Percentiles rank a stretch among this genome's conserved stretches.
phyloP scores from a whole-genome alignment of 1,140 invertebrate genomes.

The Drosophila burlai region DNA sequence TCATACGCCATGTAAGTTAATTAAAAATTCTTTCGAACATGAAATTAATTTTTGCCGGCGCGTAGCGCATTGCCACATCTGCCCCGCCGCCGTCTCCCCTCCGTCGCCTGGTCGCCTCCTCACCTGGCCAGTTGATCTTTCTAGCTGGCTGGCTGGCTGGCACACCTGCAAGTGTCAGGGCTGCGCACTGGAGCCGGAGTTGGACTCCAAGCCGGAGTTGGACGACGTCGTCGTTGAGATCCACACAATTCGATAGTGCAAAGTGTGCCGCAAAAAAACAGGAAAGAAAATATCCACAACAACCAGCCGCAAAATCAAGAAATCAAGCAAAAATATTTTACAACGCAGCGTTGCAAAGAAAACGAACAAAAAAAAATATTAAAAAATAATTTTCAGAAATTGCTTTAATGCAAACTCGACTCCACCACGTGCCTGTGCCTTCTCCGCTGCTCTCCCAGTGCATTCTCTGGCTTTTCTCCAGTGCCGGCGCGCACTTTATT shows the following conservation, averaged over 20 bases:
- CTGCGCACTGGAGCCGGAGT: slow-evolving; percentile 55
- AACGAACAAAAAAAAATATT: slow-evolving; percentile 50
- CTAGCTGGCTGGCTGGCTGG: slow-evolving; percentile 55
- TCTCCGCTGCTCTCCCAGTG: slow-evolving; percentile 13
- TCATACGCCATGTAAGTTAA: slow-evolving; percentile 70
- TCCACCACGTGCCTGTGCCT: slow-evolving; percentile 15
- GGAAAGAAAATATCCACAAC: background rate
- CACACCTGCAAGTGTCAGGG: slow-evolving; percentile 80
- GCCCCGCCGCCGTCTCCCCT: background rate
- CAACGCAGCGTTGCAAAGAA: slow-evolving; percentile 30
- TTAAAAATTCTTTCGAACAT: slow-evolving; percentile 71
- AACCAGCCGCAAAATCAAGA: slow-evolving; percentile 54
- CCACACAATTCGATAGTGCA: slow-evolving; percentile 77
- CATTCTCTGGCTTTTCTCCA: slow-evolving; percentile 21
- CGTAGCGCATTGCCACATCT: slow-evolving; percentile 48
- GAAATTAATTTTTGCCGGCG: slow-evolving; percentile 60
- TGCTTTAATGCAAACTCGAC: slow-evolving; percentile 54
- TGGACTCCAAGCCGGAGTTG: slow-evolving; percentile 24
- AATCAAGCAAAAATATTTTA: slow-evolving; percentile 60
- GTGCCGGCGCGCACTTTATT: slow-evolving; percentile 69
- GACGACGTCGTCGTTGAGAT: slow-evolving; percentile 54
- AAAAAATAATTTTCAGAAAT: slow-evolving; percentile 80
- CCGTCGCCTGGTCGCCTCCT: background rate
- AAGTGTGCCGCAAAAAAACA: slow-evolving; percentile 68
- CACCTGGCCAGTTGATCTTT: slow-evolving; percentile 35